These are phyloP conservation scores for Sphinx pinastri DNA, from an alignment of 2,888 invertebrate genomes.

Conservation along the genomic window DNA sequence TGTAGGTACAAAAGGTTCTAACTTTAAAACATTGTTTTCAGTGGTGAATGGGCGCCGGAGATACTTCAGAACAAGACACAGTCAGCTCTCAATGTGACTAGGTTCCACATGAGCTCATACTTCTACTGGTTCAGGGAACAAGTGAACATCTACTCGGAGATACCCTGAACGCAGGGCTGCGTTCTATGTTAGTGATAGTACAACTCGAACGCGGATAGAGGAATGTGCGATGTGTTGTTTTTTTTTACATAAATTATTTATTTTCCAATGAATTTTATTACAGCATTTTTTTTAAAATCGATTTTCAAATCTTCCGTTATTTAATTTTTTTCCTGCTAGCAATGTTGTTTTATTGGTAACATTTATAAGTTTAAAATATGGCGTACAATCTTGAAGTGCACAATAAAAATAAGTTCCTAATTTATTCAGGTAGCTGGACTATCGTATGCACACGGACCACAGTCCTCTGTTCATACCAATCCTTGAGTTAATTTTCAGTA, in stretches of 20 bases:
- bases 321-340: background rate
- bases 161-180: slow-evolving; percentile 80
- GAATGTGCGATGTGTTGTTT: slow-evolving; percentile 40
- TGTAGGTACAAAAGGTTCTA: too few species aligned
- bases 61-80: slow-evolving; percentile 88
- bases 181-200: slow-evolving; percentile 45
- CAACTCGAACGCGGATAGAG: slow-evolving; percentile 51
- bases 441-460: slow-evolving; percentile 35
- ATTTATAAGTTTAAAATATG: background rate
- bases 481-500: slow-evolving; percentile 21
- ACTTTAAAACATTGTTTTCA: slow-evolving; percentile 61
- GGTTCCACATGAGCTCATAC: slow-evolving; percentile 86
- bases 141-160: slow-evolving; percentile 88
- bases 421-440: slow-evolving; percentile 31
- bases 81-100: slow-evolving; percentile 87
- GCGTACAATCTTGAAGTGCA: background rate
- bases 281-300: slow-evolving; percentile 5
- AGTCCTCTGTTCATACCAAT: slow-evolving; percentile 49
- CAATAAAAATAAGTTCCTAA: slow-evolving; percentile 27
- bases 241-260: slow-evolving; percentile 19
- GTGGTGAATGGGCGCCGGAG: slow-evolving; percentile 91
- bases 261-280: slow-evolving; percentile 16
- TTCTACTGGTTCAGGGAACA: slow-evolving; percentile 91
- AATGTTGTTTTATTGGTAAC: background rate
- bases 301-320: background rate